These are phyloP conservation scores for Anarhynchus alexandrinus DNA, from an alignment of 2,113 vertebrate genomes.

Conservation along the genomic window DNA sequence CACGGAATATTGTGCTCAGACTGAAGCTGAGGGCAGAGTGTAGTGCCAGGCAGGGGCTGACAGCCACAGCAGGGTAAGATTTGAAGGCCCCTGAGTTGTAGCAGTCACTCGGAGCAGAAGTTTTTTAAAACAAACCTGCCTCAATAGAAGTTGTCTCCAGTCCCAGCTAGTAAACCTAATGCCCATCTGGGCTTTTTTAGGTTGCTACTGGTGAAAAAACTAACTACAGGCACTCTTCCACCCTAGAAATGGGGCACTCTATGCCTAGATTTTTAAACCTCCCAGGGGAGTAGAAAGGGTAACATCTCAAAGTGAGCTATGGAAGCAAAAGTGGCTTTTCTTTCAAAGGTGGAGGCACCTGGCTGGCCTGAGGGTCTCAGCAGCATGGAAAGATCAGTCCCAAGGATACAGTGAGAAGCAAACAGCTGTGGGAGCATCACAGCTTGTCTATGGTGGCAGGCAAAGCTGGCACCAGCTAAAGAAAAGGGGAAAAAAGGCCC, in stretches of 20 bases:
- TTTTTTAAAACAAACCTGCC: not conserved
- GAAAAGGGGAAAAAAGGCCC: not conserved
- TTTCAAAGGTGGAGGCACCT: not conserved
- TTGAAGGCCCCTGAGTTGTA: not conserved
- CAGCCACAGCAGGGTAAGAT: not conserved
- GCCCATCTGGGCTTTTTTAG: not conserved
- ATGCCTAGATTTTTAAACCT: not conserved
- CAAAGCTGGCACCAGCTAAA: not conserved
- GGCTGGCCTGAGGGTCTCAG: not conserved
- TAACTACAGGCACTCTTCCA: not conserved
- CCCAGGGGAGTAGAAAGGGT: not conserved
- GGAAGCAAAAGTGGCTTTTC: not conserved
- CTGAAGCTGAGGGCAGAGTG: not conserved
- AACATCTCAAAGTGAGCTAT: not conserved
- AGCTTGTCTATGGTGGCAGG: too few relatives aligned
- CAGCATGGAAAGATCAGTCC: not conserved
- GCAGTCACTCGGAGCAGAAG: not conserved
- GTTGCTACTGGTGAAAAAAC: not conserved
- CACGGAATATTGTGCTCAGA: not conserved
- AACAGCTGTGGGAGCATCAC: not conserved
- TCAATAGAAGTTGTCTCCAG: not conserved
- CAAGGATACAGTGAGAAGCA: not conserved
- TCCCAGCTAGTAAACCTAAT: not conserved
- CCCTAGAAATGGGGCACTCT: not conserved
- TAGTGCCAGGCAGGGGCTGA: not conserved